Evolutionary conservation across 2,113 vertebrate species (phyloP), one percentile per base, ranked within the genome.

Genomic region (Falcunculus frontatus): DNA sequence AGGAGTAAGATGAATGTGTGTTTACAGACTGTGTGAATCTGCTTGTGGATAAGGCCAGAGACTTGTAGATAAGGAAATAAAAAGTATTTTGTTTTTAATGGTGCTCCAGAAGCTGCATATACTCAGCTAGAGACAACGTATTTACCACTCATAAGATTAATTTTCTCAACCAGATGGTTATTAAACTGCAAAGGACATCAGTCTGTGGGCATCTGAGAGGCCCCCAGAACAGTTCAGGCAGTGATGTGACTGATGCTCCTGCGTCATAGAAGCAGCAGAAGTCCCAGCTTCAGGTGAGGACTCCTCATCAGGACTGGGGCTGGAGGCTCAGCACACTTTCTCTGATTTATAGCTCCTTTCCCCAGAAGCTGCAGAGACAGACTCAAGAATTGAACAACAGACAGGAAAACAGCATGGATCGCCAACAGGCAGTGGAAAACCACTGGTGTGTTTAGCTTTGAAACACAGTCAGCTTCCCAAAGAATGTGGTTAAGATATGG

Each of bases 211-310:
- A 30, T 47, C 62, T n/a, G 39, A 44, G n/a, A 56, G 17, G 39
- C 60, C 21, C 56, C 8, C 30, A 42, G 35, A 7, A 5, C 35
- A 30, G 32, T 18, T 53, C 37, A 47, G 39, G 67, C 79, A 86
- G 62, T 5, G 2, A n/a, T 13, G 10, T 1, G 1, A 33, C 23
- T 50, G 49, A 86, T 1, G 5, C 17, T 83, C 1, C 7, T 62
- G 37, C 29, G 50, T 78, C n/a, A 4, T 30, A 29, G 19, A 16
- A 79, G 42, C 32, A 68, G 49, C 8, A 21, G 1, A 84, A 64
- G 15, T 11, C 44, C 25, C 33, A 75, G 0, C 11, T 14, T 62
- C 25, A n/a, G 20, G 15, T 56, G 37, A 65, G 20, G 37, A 55
- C 14, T 78, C 18, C 53, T 87, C 2, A 6, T 49, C 72, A 77